A percentile compares a stretch with the other conserved stretches of the same genome.
These are phyloP conservation scores for Nomia melanderi DNA, from an alignment of 1,140 invertebrate species.

Conservation along the genomic window DNA sequence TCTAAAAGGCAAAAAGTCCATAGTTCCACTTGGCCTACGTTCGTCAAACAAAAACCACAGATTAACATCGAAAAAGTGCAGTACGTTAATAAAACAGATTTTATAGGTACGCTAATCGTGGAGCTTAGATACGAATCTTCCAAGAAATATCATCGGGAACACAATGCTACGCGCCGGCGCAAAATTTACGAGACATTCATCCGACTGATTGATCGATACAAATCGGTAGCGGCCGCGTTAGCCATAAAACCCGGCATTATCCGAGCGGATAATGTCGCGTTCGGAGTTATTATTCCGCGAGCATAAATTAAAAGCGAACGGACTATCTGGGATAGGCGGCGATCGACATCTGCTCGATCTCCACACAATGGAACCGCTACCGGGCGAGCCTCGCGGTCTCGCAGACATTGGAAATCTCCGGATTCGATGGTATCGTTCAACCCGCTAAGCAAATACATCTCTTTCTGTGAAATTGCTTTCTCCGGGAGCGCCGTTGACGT, in stretches of 20 bases:
- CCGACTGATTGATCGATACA: neutral
- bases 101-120: neutral
- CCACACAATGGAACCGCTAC: conserved; percentile 22
- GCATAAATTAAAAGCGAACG: neutral
- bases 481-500: conserved; percentile 11
- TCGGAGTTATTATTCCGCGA: neutral
- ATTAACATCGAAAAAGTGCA: neutral
- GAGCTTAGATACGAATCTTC: neutral
- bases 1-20: no score
- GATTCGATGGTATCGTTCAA: neutral
- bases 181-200: neutral
- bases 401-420: neutral
- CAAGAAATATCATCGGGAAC: neutral
- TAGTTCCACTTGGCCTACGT: no score
- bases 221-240: neutral
- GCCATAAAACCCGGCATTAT: neutral
- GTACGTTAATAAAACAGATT: neutral
- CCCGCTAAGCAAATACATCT: neutral
- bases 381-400: neutral
- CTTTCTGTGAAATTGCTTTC: conserved; percentile 13
- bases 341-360: conserved; percentile 11
- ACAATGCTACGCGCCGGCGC: neutral
- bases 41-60: neutral
- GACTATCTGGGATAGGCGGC: neutral
- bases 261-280: neutral